phyloP scores from a whole-genome alignment of 1,140 invertebrate species.

The Drosophila yakuba region DNA sequence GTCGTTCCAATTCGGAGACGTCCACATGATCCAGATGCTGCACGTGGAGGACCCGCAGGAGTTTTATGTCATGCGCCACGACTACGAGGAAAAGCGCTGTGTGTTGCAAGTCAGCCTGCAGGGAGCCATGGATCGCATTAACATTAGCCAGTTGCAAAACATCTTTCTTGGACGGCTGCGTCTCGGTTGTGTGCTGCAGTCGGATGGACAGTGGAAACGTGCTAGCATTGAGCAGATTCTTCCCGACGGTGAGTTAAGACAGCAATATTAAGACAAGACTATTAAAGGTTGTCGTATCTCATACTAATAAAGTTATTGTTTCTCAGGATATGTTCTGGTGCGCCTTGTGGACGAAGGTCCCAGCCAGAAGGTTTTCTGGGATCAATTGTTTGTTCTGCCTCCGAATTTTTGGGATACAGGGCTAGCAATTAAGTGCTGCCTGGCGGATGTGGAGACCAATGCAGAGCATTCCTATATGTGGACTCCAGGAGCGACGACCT shows the following conservation, averaged over 20 bases:
- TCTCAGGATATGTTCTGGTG: slow-evolving; percentile 52
- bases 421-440: slow-evolving; percentile 51
- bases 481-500: slow-evolving; percentile 44
- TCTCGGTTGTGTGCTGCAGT: slow-evolving; percentile 50
- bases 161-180: slow-evolving; percentile 55
- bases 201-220: slow-evolving; percentile 59
- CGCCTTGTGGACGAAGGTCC: slow-evolving; percentile 66
- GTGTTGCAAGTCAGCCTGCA: slow-evolving; percentile 11
- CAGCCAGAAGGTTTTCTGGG: slow-evolving; percentile 48
- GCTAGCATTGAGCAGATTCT: slow-evolving; percentile 55
- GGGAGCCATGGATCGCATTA: slow-evolving; percentile 20
- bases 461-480: slow-evolving; percentile 56
- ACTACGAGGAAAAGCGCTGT: neutral
- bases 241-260: slow-evolving; percentile 40
- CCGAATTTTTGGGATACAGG: slow-evolving; percentile 37
- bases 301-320: too few species aligned
- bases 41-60: slow-evolving; percentile 52
- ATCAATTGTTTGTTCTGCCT: slow-evolving; percentile 52
- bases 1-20: slow-evolving; percentile 2
- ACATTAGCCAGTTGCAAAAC: slow-evolving; percentile 23
- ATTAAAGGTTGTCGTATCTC: too few species aligned
- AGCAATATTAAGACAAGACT: too few species aligned
- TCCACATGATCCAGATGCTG: slow-evolving; percentile 54
- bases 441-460: slow-evolving; percentile 73
- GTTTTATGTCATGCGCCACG: slow-evolving; percentile 57